A percentile compares a stretch with the other conserved stretches of the same genome.
phyloP scores from a whole-genome alignment of 2,113 vertebrate species.

The Myrmecobius fasciatus region DNA sequence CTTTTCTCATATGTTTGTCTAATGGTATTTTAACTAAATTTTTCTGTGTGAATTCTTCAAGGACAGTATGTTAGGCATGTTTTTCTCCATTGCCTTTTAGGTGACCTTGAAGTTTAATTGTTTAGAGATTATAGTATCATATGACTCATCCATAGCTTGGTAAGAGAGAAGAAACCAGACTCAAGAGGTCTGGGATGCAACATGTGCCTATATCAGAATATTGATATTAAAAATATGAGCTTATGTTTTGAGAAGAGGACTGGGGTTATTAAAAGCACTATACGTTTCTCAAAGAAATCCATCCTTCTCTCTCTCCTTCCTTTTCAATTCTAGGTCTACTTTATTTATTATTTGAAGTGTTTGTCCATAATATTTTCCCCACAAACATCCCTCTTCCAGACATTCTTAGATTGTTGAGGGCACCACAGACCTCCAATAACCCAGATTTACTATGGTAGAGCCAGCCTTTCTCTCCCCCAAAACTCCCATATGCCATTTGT shows the following conservation, averaged over 20 bases:
- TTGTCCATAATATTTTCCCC: neutral
- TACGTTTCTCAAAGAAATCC: neutral
- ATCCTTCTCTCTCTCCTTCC: neutral
- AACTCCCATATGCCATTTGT: neutral
- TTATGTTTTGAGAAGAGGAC: neutral
- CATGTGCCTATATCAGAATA: neutral
- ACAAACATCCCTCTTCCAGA: neutral
- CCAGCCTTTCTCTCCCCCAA: neutral
- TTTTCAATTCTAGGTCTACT: neutral
- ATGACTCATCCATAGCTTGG: neutral
- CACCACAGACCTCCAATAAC: neutral
- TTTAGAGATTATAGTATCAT: neutral
- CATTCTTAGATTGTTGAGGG: neutral
- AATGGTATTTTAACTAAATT: neutral
- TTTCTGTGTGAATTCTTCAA: neutral
- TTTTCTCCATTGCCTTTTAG: neutral
- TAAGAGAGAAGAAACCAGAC: neutral
- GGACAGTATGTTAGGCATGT: neutral
- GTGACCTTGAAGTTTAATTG: neutral
- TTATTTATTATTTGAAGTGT: neutral
- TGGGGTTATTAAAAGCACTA: neutral
- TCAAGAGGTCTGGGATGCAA: neutral
- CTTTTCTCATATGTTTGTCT: neutral
- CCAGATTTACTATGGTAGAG: neutral
- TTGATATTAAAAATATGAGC: neutral